These are phyloP conservation scores for Agonum fuliginosum DNA, from an alignment of 2,888 invertebrate species.

Conservation along the genomic window DNA sequence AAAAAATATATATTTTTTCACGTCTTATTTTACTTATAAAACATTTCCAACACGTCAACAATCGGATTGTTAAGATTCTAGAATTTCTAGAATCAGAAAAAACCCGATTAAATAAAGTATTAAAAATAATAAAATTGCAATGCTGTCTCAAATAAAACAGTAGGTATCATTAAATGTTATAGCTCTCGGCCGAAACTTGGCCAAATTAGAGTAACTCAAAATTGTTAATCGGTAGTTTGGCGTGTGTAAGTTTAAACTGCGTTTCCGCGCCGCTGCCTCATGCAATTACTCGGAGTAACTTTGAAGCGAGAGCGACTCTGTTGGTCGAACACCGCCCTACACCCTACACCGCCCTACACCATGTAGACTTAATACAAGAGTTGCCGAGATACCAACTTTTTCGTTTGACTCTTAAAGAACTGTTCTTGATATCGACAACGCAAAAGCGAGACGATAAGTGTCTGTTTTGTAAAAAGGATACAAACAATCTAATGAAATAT, in stretches of 20 bases:
- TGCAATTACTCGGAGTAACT: slow-evolving; percentile 42
- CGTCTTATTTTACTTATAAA: too few species aligned
- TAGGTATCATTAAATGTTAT: slow-evolving; percentile 18
- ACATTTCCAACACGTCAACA: too few species aligned
- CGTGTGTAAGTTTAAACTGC: slow-evolving; percentile 47
- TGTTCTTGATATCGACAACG: slow-evolving; percentile 1
- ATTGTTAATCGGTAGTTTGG: slow-evolving; percentile 54
- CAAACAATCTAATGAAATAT: not conserved
- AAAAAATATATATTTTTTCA: too few species aligned
- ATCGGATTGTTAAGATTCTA: too few species aligned
- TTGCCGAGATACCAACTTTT: slow-evolving; percentile 32
- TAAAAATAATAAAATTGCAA: too few species aligned
- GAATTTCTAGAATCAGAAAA: too few species aligned
- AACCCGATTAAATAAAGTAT: too few species aligned
- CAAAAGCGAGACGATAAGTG: not conserved
- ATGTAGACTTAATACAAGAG: slow-evolving; percentile 29
- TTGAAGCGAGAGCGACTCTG: slow-evolving; percentile 10
- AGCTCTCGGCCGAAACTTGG: slow-evolving; percentile 7
- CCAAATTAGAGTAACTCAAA: slow-evolving; percentile 43
- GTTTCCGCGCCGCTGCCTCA: slow-evolving; percentile 42
- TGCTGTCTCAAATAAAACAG: not conserved
- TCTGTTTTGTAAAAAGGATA: not conserved
- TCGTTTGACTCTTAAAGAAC: slow-evolving; percentile 4
- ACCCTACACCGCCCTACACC: not conserved
- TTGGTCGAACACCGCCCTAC: not conserved